Evolutionary conservation across 2,888 invertebrate species (phyloP).

Genomic region (Parelbella ahira): DNA sequence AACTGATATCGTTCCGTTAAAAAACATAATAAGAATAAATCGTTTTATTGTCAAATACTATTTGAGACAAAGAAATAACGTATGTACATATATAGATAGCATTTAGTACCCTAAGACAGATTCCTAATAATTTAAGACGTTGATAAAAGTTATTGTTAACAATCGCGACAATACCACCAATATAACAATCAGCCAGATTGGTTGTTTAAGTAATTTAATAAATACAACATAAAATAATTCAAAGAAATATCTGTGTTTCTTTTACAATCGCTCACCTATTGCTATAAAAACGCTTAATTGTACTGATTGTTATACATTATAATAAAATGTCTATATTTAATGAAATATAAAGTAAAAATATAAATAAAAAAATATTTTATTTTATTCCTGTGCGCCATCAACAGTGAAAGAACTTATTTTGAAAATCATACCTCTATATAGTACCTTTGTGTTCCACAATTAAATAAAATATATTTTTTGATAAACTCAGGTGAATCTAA

Average conservation of each 20-base stretch:
- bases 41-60: slow-evolving; percentile 28
- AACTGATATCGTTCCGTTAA: slow-evolving; percentile 11
- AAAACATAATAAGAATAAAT: slow-evolving; percentile 12
- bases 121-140: slow-evolving; percentile 73
- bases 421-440: too few species aligned
- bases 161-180: slow-evolving; percentile 41
- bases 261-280: background rate
- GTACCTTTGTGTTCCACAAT: too few species aligned
- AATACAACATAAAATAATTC: slow-evolving; percentile 10
- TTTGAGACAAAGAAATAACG: slow-evolving; percentile 72
- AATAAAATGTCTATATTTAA: too few species aligned
- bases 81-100: slow-evolving; percentile 52
- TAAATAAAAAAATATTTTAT: too few species aligned
- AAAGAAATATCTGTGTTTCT: slow-evolving; percentile 4
- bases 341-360: too few species aligned
- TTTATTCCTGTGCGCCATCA: too few species aligned
- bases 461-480: too few species aligned
- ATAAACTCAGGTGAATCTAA: too few species aligned
- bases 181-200: slow-evolving; percentile 38
- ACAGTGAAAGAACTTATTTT: too few species aligned
- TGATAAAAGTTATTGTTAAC: slow-evolving; percentile 44
- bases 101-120: slow-evolving; percentile 69
- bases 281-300: too few species aligned
- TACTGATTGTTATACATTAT: too few species aligned
- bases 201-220: slow-evolving; percentile 53